Evolutionary conservation across 1,140 invertebrate species (phyloP).

Genomic region (Drosophila ficusphila): DNA sequence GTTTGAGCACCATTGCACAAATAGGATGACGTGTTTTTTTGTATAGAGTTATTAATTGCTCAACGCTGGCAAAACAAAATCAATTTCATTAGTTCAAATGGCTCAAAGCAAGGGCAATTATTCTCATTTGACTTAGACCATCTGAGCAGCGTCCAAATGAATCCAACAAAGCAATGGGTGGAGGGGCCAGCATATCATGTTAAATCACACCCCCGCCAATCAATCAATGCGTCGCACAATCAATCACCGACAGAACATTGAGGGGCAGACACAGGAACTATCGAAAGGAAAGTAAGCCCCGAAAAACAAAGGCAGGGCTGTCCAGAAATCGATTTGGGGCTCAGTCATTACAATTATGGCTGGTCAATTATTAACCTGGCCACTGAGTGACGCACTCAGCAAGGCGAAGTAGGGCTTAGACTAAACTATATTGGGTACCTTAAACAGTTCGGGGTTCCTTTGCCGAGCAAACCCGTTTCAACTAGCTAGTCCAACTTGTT

Average conservation of each 20-base stretch:
- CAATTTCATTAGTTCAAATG: constrained; percentile 41
- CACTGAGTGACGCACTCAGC: constrained; percentile 49
- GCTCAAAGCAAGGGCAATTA: constrained; percentile 51
- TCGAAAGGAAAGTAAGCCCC: neutral
- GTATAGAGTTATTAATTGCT: constrained; percentile 44
- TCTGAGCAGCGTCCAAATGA: constrained; percentile 9
- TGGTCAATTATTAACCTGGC: constrained; percentile 64
- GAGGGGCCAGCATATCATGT: constrained; percentile 9
- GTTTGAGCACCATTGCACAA: constrained; percentile 58
- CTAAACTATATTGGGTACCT: neutral
- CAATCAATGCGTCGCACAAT: constrained; percentile 65
- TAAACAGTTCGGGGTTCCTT: no score
- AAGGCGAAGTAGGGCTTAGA: constrained; percentile 1
- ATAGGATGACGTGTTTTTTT: constrained; percentile 62
- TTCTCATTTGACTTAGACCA: constrained; percentile 25
- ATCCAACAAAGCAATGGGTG: constrained; percentile 34
- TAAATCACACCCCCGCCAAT: constrained; percentile 49
- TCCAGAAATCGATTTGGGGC: constrained; percentile 35
- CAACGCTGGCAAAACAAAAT: constrained; percentile 25
- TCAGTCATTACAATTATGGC: constrained; percentile 60
- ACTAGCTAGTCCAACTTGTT: no score
- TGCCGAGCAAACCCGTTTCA: no score
- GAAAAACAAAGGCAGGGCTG: neutral
- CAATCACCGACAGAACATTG: constrained; percentile 36
- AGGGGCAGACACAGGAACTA: neutral